Base-by-base conservation (phyloP, 2,888 invertebrate genomes). In the Dryadula phaetusa region DNA sequence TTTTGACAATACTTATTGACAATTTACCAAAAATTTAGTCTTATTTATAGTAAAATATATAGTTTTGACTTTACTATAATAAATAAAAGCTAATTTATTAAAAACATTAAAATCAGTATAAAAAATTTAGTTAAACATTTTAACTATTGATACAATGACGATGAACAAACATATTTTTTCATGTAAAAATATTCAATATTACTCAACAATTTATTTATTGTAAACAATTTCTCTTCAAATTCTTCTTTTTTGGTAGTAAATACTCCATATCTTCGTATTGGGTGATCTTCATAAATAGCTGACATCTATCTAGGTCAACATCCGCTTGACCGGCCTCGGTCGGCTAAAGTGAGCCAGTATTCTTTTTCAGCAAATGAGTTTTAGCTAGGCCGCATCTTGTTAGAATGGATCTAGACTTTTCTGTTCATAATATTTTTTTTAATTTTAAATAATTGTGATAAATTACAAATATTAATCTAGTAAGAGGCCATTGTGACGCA, bases 221-320 rank as follows among this genome's bases (percentile, higher is more conserved):
- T n/a, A n/a, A n/a, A n/a, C n/a, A n/a, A n/a, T n/a, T n/a, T n/a
- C n/a, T n/a, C n/a, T n/a, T n/a, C n/a, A n/a, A n/a, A n/a, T n/a
- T n/a, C 6, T 37, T n/a, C 7, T 2, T 56, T 22, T 18, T 18
- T 18, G 0, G 0, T 16, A 10, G 2, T 12, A 28, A 32, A 6
- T 34, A 0, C 12, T 20, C 7, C 0, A 3, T 28, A 10, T 32
- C 8, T 32, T 3, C n/a, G 8, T 42, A 16, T 44, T 46, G 32
- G 14, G 32, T 7, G 28, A 3, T 44, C 44, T 60, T 12, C 25
- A 60, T 60, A 60, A 60, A 60, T 44, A 28, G 60, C 44, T 46
- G 53, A 64, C 37, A 58, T 53, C 34, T 20, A 68, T 61, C 37
- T 68, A 64, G 64, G 67, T 68, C 64, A 68, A 68, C 37, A 40